Conservation (phyloP, 2,888 invertebrate genomes). For the Poecilus cupreus region DNA sequence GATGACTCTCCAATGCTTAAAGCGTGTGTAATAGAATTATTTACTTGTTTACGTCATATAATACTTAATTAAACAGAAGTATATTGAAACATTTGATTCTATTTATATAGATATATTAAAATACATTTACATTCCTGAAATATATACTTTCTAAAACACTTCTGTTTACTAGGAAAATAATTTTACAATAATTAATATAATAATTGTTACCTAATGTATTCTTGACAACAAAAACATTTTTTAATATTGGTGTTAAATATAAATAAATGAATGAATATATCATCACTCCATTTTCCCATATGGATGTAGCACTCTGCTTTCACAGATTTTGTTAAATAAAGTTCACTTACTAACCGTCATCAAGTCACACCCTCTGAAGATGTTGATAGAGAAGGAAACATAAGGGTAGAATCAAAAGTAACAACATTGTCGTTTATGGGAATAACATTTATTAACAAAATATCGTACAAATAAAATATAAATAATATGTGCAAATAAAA, state of each 20-base stretch:
- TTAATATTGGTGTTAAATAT: not conserved
- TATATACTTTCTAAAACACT: slow-evolving; percentile 13
- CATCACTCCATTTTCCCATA: no score
- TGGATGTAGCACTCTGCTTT: no score
- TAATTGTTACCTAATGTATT: no score
- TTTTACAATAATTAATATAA: not conserved
- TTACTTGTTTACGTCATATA: slow-evolving; percentile 28
- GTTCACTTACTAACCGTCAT: no score
- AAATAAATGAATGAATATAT: not conserved
- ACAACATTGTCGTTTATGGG: no score
- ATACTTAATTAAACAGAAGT: not conserved
- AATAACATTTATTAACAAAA: no score
- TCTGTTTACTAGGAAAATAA: slow-evolving; percentile 22
- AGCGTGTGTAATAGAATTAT: not conserved
- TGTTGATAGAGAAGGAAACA: no score
- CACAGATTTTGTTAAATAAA: no score
- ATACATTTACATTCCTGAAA: slow-evolving; percentile 17
- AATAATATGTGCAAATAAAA: not conserved
- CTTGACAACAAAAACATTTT: not conserved
- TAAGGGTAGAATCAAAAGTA: no score
- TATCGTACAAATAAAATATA: no score
- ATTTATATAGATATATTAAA: slow-evolving; percentile 7
- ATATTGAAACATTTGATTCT: not conserved
- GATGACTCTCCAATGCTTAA: not conserved
- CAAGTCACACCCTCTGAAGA: no score